Conservation (phyloP, 1,140 invertebrate species). For the Bradysia coprophila region DNA sequence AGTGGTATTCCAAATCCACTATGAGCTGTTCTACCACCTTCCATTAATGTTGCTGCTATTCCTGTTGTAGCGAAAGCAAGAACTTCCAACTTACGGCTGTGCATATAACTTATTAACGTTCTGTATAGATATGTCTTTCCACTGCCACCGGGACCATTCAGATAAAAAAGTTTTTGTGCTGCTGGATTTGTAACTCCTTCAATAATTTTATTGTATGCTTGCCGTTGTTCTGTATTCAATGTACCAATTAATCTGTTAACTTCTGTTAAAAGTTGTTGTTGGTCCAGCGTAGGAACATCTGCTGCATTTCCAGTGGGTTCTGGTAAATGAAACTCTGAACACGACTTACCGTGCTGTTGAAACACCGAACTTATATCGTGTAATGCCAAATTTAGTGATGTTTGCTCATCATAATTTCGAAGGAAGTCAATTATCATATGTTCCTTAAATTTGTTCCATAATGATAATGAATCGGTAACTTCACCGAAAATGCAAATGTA, state of each 20-base stretch:
- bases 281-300: too few relatives aligned
- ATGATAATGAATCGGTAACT: not conserved
- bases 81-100: not conserved
- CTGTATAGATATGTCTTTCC: conserved; percentile 13
- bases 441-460: not conserved
- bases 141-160: conserved; percentile 3
- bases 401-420: not conserved
- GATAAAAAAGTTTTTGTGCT: not conserved
- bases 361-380: too few relatives aligned
- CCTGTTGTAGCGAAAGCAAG: conserved; percentile 12
- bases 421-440: not conserved
- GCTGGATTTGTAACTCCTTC: not conserved
- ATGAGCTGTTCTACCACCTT: conserved; percentile 12
- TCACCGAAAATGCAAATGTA: not conserved
- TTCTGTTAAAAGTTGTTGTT: too few relatives aligned
- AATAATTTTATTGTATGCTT: not conserved
- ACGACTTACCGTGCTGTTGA: too few relatives aligned
- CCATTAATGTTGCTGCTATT: conserved; percentile 13
- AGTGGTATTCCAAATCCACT: conserved; percentile 12
- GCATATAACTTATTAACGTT: conserved; percentile 6
- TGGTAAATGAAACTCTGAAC: too few relatives aligned
- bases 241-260: too few relatives aligned
- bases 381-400: not conserved
- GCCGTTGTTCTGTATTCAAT: not conserved
- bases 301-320: too few relatives aligned